Evolutionary conservation across 1,140 invertebrate species (phyloP).

Genomic region (Zaprionus kolodkinae): DNA sequence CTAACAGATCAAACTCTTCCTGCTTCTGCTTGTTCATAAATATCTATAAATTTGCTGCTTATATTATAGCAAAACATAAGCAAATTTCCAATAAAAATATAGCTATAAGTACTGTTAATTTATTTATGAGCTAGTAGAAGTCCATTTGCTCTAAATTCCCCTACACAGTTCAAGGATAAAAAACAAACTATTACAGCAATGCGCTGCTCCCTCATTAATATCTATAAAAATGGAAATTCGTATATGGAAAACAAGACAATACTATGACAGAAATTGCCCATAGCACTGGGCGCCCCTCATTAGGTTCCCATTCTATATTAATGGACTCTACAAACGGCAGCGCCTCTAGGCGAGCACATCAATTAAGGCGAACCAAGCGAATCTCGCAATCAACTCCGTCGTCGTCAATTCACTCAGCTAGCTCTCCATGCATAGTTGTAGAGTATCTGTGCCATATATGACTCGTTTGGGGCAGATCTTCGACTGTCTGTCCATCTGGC

Average conservation of each 20-base stretch:
- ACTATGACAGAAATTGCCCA: constrained; percentile 35
- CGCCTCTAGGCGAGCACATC: constrained; percentile 56
- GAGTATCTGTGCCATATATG: neutral
- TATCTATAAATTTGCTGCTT: too few relatives aligned
- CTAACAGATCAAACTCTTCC: too few relatives aligned
- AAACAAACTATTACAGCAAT: neutral
- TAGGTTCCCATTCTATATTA: constrained; percentile 47
- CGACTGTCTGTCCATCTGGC: constrained; percentile 24
- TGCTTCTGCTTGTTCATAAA: too few relatives aligned
- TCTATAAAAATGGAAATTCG: constrained; percentile 28
- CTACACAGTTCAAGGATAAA: constrained; percentile 1
- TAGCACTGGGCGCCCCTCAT: constrained; percentile 39
- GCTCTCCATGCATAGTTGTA: neutral
- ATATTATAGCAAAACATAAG: too few relatives aligned
- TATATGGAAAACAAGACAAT: constrained; percentile 6
- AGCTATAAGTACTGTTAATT: too few relatives aligned
- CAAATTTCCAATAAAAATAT: too few relatives aligned
- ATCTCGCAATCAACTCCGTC: constrained; percentile 31
- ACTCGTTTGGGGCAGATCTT: constrained; percentile 14
- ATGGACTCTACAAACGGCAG: constrained; percentile 25
- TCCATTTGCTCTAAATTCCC: neutral
- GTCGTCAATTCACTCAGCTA: neutral
- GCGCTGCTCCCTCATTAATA: constrained; percentile 23
- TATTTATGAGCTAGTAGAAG: too few relatives aligned
- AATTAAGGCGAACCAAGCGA: constrained; percentile 64